Evolutionary conservation across 2,888 invertebrate genomes (phyloP), one percentile per base, ranked within the genome.

Genomic region (Campoletis raptor): DNA sequence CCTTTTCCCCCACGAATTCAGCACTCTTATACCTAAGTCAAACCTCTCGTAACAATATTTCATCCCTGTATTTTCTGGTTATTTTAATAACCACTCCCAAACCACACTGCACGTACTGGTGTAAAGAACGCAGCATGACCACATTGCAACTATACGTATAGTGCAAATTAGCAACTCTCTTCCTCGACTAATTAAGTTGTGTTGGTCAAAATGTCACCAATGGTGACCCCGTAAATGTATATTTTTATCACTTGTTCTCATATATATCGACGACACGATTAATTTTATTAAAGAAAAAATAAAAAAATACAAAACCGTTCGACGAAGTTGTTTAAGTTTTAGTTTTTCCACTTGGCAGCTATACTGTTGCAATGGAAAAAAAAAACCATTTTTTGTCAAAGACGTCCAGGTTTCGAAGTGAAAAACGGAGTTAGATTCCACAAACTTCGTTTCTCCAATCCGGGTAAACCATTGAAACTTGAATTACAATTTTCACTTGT

Each of bases 81-180:
- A 83, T 77, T 74, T 83, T 81, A 81, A 81, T 83, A 73, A 83
- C 77, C 52, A 73, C 24, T 52, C 74, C 40, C n/a, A 12, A 78
- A 81, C 67, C 80, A 64, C 79, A 73, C 54, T 48, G 79, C 57
- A 74, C 40, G 36, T 30, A 30, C 70, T 37, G 9, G 15, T 12
- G 42, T 48, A 9, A 10, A n/a, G 18, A 21, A 42, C 12, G 24
- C 61, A 61, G 8, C 61, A 24, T 15, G 6, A 24, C 74, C 40
- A 42, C 61, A 64, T 54, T 36, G 64, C 15, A 37, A 12, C 15
- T 24, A 61, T 21, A 30, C 70, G 78, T 30, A 30, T 9, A 40
- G n/a, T 48, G 40, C 21, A 85, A 67, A 24, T 21, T 48, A 45
- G 61, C n/a, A 45, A 42, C 57, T 24, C 57, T 24, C 42, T 36